A percentile compares a stretch with the other conserved stretches of the same genome.
phyloP scores from a whole-genome alignment of 2,113 vertebrate genomes.

The Mola mola region DNA sequence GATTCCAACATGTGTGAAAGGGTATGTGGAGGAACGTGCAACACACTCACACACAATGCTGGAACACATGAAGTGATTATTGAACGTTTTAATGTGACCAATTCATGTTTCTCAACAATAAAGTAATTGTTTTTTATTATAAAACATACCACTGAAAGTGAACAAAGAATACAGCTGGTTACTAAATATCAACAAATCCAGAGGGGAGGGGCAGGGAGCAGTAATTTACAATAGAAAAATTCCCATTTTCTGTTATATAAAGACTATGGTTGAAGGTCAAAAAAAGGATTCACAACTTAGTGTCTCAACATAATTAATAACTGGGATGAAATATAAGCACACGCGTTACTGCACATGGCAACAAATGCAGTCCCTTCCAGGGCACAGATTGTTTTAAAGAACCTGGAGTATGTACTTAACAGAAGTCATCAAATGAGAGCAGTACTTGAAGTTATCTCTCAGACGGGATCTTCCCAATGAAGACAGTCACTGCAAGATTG shows the following conservation, averaged over 20 bases:
- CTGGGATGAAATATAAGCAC: conserved; percentile 58
- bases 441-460: conserved; percentile 47
- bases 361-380: conserved; percentile 24
- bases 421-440: conserved; percentile 50
- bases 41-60: conserved; percentile 3
- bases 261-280: conserved; percentile 48
- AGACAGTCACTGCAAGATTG: conserved; percentile 27
- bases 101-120: conserved; percentile 76
- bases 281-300: conserved; percentile 47
- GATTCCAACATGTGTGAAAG: conserved; percentile 13
- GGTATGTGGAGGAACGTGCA: conserved; percentile 9
- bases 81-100: conserved; percentile 77
- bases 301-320: conserved; percentile 36
- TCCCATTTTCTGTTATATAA: conserved; percentile 61
- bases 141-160: conserved; percentile 78
- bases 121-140: conserved; percentile 73
- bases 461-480: conserved; percentile 26
- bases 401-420: conserved; percentile 46
- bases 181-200: conserved; percentile 73
- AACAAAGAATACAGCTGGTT: conserved; percentile 77
- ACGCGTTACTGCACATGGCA: conserved; percentile 32
- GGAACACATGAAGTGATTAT: conserved; percentile 43
- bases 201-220: conserved; percentile 23
- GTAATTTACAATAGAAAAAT: conserved; percentile 78
- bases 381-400: conserved; percentile 14